These are phyloP conservation scores for Macrophya alboannulata DNA, from an alignment of 2,888 invertebrate species.

Conservation along the genomic window DNA sequence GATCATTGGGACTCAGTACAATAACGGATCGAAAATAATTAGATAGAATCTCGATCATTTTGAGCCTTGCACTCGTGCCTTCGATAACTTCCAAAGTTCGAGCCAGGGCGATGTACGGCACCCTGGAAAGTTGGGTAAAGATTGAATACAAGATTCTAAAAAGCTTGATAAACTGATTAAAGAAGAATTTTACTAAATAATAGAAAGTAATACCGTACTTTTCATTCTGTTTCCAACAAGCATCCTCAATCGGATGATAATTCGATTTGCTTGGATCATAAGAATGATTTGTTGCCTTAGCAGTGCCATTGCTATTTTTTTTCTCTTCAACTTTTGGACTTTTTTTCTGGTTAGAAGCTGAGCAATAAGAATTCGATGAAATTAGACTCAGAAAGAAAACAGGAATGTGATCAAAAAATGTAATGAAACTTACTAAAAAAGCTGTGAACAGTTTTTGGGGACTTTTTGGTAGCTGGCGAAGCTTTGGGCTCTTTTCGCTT, in stretches of 20 bases:
- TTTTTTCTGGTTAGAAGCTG: conserved; percentile 66
- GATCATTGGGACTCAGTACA: conserved; percentile 92
- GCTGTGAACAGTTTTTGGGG: conserved; percentile 66
- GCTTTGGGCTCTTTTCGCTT: conserved; percentile 49
- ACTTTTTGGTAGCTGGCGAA: conserved; percentile 43
- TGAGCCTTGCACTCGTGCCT: conserved; percentile 90
- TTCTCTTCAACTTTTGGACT: conserved; percentile 60
- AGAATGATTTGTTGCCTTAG: conserved; percentile 72
- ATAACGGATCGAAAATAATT: conserved; percentile 97
- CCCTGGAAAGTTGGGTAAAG: conserved; percentile 81
- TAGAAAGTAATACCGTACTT: conserved; percentile 81
- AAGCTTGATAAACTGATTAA: conserved; percentile 32
- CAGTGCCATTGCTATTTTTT: conserved; percentile 62
- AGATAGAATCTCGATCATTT: conserved; percentile 94
- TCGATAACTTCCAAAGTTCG: conserved; percentile 96
- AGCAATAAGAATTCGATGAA: conserved; percentile 47
- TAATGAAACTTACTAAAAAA: conserved; percentile 69
- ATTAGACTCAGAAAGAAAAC: neutral
- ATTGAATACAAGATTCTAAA: conserved; percentile 45
- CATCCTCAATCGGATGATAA: conserved; percentile 93
- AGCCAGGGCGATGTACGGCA: conserved; percentile 96
- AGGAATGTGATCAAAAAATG: neutral
- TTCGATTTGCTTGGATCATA: conserved; percentile 88
- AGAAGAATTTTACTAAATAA: conserved; percentile 37
- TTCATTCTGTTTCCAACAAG: conserved; percentile 89